phyloP scores from a whole-genome alignment of 2,888 invertebrate species.

The Dendrolimus pini region DNA sequence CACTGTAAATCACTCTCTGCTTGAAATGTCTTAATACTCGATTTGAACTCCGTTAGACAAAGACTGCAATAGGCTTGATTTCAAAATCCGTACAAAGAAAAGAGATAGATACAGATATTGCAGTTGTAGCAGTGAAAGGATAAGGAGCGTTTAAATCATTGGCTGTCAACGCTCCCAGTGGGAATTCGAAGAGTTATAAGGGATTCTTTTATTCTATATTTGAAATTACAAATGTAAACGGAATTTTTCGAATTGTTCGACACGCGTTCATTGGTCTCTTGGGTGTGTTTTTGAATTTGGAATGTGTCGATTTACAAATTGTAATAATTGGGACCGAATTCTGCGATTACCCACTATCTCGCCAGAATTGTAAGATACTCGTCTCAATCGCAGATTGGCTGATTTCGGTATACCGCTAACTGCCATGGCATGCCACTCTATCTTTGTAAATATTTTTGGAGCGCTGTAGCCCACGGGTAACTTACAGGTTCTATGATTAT shows the following conservation, averaged over 20 bases:
- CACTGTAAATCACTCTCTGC: slow-evolving; percentile 59
- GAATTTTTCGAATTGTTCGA: slow-evolving; percentile 56
- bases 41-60: slow-evolving; percentile 16
- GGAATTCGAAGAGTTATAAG: slow-evolving; percentile 73
- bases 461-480: too few relatives aligned
- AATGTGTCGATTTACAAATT: not conserved
- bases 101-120: slow-evolving; percentile 37
- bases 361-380: too few relatives aligned
- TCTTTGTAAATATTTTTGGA: too few relatives aligned
- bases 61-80: slow-evolving; percentile 21
- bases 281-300: slow-evolving; percentile 20
- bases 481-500: too few relatives aligned
- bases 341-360: too few relatives aligned
- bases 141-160: slow-evolving; percentile 67
- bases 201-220: slow-evolving; percentile 70
- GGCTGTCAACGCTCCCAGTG: slow-evolving; percentile 72
- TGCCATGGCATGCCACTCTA: too few relatives aligned
- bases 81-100: slow-evolving; percentile 26
- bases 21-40: slow-evolving; percentile 66
- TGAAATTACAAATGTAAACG: slow-evolving; percentile 72
- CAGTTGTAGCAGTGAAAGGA: slow-evolving; percentile 67
- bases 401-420: too few relatives aligned
- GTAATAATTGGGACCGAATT: too few relatives aligned
- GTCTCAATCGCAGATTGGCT: too few relatives aligned
- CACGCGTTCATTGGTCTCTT: slow-evolving; percentile 47